Evolutionary conservation across 1,140 invertebrate genomes (phyloP).

Genomic region (Drosophila baimaii): DNA sequence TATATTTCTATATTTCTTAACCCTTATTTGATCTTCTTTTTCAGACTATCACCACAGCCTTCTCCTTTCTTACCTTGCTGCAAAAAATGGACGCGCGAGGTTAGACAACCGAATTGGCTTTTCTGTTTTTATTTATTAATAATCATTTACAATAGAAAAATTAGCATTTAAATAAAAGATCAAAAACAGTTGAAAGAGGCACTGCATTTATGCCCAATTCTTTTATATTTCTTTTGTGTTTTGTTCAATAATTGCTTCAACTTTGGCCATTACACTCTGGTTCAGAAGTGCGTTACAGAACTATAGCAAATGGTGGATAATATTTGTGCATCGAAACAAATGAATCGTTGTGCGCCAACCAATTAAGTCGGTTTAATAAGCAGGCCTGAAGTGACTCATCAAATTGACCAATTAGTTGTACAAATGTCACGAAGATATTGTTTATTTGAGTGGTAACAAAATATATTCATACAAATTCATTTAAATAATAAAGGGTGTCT

Average conservation of each 20-base stretch:
- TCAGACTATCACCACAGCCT: slow-evolving; percentile 78
- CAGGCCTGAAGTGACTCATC: neutral
- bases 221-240: slow-evolving; percentile 9
- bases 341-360: neutral
- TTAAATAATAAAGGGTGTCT: neutral
- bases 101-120: slow-evolving; percentile 31
- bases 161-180: slow-evolving; percentile 40
- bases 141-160: slow-evolving; percentile 53
- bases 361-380: neutral
- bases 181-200: slow-evolving; percentile 35
- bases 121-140: slow-evolving; percentile 19
- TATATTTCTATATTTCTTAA: neutral
- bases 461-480: neutral
- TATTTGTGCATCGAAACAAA: neutral
- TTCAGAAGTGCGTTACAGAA: slow-evolving; percentile 17
- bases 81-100: slow-evolving; percentile 72
- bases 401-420: neutral
- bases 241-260: slow-evolving; percentile 11
- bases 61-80: slow-evolving; percentile 76
- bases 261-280: slow-evolving; percentile 38
- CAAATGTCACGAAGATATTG: neutral
- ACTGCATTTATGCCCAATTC: slow-evolving; percentile 7
- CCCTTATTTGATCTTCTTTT: slow-evolving; percentile 1
- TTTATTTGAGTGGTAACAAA: neutral
- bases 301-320: neutral